Evolutionary conservation across 1,140 invertebrate species (phyloP).

Genomic region (Metaphire vulgaris): DNA sequence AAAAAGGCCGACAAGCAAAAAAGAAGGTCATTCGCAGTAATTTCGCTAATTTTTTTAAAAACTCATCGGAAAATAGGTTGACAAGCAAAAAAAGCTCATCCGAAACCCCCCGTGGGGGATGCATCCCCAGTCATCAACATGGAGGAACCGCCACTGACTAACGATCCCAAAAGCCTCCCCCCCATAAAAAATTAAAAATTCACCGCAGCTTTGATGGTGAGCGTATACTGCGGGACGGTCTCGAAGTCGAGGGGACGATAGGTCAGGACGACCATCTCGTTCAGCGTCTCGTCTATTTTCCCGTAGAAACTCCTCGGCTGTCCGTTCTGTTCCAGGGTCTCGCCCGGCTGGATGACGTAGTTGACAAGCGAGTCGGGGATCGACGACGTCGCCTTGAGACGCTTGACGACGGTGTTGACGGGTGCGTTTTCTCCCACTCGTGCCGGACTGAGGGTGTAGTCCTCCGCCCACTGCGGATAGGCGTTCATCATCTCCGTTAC

Average conservation of each 20-base stretch:
- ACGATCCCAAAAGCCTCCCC: too few species aligned
- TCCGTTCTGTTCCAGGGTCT: slow-evolving; percentile 13
- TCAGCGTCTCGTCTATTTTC: slow-evolving; percentile 8
- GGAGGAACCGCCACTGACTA: too few species aligned
- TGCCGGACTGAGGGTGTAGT: slow-evolving; percentile 10
- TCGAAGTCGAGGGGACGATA: slow-evolving; percentile 92
- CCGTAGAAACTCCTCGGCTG: not conserved
- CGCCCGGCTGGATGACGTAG: slow-evolving; percentile 73
- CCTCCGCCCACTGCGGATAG: slow-evolving; percentile 27
- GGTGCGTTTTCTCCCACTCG: slow-evolving; percentile 21
- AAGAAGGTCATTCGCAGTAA: too few species aligned
- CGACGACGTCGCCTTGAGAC: slow-evolving; percentile 51
- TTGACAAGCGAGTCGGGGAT: slow-evolving; percentile 81
- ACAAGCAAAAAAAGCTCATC: too few species aligned
- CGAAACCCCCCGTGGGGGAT: too few species aligned
- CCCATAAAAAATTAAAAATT: too few species aligned
- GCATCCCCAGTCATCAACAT: too few species aligned
- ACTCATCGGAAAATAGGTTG: too few species aligned
- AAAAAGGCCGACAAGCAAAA: too few species aligned
- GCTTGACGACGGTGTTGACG: slow-evolving; percentile 22
- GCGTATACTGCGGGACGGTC: slow-evolving; percentile 88
- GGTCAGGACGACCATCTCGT: slow-evolving; percentile 60
- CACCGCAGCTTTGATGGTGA: slow-evolving; percentile 90
- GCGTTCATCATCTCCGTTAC: slow-evolving; percentile 20
- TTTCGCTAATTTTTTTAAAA: too few species aligned